A percentile compares a stretch with the other conserved stretches of the same genome.
phyloP scores from a whole-genome alignment of 1,140 invertebrate species.

The Magallana angulata region DNA sequence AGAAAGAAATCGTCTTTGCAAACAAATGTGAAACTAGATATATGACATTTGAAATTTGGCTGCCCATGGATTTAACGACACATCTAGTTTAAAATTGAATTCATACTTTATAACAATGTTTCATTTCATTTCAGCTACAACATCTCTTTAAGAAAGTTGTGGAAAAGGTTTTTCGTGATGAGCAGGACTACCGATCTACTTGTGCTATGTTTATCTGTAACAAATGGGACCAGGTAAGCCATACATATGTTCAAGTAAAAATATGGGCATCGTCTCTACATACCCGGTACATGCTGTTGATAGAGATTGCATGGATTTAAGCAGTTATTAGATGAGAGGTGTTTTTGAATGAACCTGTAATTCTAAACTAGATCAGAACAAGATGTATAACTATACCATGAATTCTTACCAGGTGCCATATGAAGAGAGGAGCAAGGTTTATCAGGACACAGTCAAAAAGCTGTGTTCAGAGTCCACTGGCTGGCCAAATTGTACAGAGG shows the following conservation, averaged over 20 bases:
- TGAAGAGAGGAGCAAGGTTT: slow-evolving; percentile 61
- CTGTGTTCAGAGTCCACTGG: slow-evolving; percentile 57
- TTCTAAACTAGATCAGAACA: no score
- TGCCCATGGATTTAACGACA: no score
- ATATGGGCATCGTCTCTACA: neutral
- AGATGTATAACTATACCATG: no score
- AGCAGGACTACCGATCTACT: slow-evolving; percentile 60
- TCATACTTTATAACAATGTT: slow-evolving; percentile 14
- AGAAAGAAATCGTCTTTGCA: no score
- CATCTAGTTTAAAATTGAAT: neutral
- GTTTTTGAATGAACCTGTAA: neutral
- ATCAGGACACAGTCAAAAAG: slow-evolving; percentile 63
- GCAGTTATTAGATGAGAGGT: neutral
- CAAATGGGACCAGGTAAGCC: slow-evolving; percentile 71
- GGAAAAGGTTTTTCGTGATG: slow-evolving; percentile 37
- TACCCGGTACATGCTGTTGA: neutral
- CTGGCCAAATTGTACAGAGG: slow-evolving; percentile 67
- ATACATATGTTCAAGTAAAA: neutral
- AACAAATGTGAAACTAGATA: no score
- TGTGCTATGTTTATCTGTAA: slow-evolving; percentile 74
- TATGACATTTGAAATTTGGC: neutral
- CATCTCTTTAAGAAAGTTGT: slow-evolving; percentile 65
- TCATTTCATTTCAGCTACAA: slow-evolving; percentile 62
- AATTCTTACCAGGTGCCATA: slow-evolving; percentile 54
- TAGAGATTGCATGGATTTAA: neutral